phyloP scores from a whole-genome alignment of 2,888 invertebrate genomes.

The Apamea sordens region DNA sequence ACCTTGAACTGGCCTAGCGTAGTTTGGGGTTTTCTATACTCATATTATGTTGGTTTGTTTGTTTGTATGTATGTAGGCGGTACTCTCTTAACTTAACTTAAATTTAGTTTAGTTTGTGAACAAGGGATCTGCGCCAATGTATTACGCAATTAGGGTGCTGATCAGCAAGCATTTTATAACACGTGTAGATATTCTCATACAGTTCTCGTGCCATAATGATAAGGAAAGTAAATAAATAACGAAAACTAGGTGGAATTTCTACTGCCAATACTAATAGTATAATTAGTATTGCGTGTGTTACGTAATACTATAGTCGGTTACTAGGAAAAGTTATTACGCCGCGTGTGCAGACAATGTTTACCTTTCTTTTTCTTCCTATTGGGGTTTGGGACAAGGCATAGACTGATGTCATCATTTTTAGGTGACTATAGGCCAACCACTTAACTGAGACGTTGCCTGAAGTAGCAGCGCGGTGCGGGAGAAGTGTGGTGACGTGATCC shows the following conservation, averaged over 20 bases:
- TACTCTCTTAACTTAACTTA: no score
- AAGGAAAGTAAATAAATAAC: conserved; percentile 20
- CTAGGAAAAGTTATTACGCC: conserved; percentile 69
- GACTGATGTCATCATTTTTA: neutral
- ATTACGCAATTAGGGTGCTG: neutral
- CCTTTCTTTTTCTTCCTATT: conserved; percentile 70
- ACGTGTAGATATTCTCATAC: neutral
- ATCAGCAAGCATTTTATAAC: neutral
- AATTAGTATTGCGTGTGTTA: conserved; percentile 56
- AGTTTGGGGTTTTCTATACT: no score
- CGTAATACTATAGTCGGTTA: conserved; percentile 64
- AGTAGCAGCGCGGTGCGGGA: no score
- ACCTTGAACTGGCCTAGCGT: neutral
- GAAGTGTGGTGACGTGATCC: no score
- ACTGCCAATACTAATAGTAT: conserved; percentile 32
- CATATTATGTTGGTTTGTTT: no score
- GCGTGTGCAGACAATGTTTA: conserved; percentile 64
- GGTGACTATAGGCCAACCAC: no score
- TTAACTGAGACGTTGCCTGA: no score
- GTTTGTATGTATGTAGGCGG: no score
- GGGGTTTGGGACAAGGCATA: conserved; percentile 28
- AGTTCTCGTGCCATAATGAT: neutral
- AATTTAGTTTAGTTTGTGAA: no score
- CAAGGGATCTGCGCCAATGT: no score
- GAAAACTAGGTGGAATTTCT: conserved; percentile 46